Percentiles rank a stretch among this genome's conserved stretches.
phyloP scores from a whole-genome alignment of 2,888 invertebrate genomes.

The Calliopum simillimum region DNA sequence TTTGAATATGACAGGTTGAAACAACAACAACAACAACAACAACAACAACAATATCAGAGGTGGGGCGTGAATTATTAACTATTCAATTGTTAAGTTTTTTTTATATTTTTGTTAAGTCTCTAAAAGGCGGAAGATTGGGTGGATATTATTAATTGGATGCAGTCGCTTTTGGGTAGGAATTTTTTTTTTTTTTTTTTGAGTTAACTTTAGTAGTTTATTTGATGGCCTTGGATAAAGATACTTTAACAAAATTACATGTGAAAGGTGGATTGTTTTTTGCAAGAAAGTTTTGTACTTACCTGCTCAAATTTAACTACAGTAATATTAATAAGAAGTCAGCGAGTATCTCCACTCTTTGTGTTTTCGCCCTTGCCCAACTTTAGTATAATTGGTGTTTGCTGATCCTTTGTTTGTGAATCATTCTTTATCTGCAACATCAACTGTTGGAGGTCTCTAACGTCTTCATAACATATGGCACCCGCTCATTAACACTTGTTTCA shows the following conservation, averaged over 20 bases:
- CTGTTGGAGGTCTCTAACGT: constrained; percentile 6
- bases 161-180: constrained; percentile 48
- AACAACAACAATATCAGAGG: constrained; percentile 45
- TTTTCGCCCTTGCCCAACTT: too few relatives aligned
- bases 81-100: constrained; percentile 60
- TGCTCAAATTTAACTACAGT: too few relatives aligned
- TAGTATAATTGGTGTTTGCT: too few relatives aligned
- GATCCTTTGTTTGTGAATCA: not conserved
- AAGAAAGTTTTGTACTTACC: not conserved
- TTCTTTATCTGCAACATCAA: not conserved
- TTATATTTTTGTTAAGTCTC: constrained; percentile 16
- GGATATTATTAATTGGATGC: constrained; percentile 57
- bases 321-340: too few relatives aligned
- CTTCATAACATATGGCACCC: constrained; percentile 8
- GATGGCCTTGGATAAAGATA: not conserved
- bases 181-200: constrained; percentile 26
- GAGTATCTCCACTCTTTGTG: too few relatives aligned
- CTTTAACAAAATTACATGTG: not conserved
- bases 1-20: constrained; percentile 61
- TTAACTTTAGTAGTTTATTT: constrained; percentile 40
- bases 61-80: constrained; percentile 66
- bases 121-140: constrained; percentile 30
- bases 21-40: constrained; percentile 24
- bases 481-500: constrained; percentile 29
- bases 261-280: not conserved